Base-by-base conservation (phyloP, 1,140 invertebrate species). In the Pararge aegeria region DNA sequence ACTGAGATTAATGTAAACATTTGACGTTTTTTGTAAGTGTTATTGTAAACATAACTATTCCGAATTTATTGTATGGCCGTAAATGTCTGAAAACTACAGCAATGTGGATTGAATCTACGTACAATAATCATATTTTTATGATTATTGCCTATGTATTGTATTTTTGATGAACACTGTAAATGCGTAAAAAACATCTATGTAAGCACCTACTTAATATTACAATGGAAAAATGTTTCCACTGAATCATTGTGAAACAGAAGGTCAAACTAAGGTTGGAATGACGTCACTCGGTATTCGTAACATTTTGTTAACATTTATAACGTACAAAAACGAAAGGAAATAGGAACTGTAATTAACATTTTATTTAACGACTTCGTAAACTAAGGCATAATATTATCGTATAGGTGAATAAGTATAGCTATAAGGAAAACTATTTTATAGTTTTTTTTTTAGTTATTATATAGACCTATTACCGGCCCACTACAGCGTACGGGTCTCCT, bases 231-330 rank as follows among this genome's bases (percentile, higher is more conserved):
- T 42, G 5, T 40, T 40, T 18, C 13, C 10, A 15, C 15, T 42
- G 38, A 42, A 42, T 42, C 38, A 42, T 42, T 42, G 38, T 16
- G 34, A n/a, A 12, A 10, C 38, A 5, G 38, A 42, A 42, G 38
- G 38, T 15, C 13, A 42, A 42, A 42, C 38, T 42, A 42, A 42
- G 38, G 13, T 42, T 38, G 34, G 13, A 38, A 42, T 42, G 38
- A 42, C 38, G 38, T 42, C 38, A 42, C 7, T 7, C 24, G 16
- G 38, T 42, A 42, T 42, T 42, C 18, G 13, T 42, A 42, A 42
- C 38, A 42, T 42, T 42, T 42, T 42, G 38, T 42, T 42, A 42
- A 42, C 38, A 42, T 42, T 42, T 15, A 42, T 16, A 42, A 15
- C 6, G 38, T 15, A 42, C 13, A 42, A 42, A 40, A 42, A 42